Percentiles rank a stretch among this genome's conserved stretches.
Conservation (phyloP, 2,797 vertebrate species). For the Gobionotothen gibberifrons region DNA sequence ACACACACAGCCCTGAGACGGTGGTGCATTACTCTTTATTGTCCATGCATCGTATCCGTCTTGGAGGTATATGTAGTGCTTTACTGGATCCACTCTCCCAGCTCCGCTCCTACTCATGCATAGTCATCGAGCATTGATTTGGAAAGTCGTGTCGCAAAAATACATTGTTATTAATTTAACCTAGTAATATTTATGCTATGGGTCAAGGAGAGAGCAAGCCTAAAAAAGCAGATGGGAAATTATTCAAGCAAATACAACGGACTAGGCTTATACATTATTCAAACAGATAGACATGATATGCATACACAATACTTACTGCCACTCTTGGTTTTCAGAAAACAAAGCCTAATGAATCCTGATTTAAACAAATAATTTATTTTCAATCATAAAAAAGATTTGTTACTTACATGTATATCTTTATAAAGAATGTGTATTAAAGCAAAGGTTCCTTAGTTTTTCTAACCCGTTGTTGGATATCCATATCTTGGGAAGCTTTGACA, state of each 20-base stretch:
- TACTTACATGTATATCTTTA: too few relatives aligned
- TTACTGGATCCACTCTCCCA: slow-evolving; percentile 13
- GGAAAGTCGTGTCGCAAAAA: slow-evolving; percentile 41
- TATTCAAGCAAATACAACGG: background rate
- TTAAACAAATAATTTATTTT: background rate
- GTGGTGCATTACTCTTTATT: slow-evolving; percentile 27
- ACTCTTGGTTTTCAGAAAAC: background rate
- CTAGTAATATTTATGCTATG: slow-evolving; percentile 22
- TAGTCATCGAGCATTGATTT: slow-evolving; percentile 61
- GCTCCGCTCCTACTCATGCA: slow-evolving; percentile 52
- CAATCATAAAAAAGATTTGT: too few relatives aligned
- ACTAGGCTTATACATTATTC: background rate
- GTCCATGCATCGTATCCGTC: slow-evolving; percentile 39
- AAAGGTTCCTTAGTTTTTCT: background rate
- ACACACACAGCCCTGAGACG: slow-evolving; percentile 33
- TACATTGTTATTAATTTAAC: slow-evolving; percentile 24
- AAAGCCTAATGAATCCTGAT: background rate
- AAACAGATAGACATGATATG: background rate
- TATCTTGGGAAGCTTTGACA: background rate
- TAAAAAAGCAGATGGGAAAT: background rate
- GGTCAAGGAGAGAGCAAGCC: slow-evolving; percentile 37
- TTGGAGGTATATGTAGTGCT: slow-evolving; percentile 13
- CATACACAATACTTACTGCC: background rate
- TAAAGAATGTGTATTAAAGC: background rate
- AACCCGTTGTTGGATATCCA: background rate